phyloP scores from a whole-genome alignment of 2,888 invertebrate species.

The Drosophila peninsularis region DNA sequence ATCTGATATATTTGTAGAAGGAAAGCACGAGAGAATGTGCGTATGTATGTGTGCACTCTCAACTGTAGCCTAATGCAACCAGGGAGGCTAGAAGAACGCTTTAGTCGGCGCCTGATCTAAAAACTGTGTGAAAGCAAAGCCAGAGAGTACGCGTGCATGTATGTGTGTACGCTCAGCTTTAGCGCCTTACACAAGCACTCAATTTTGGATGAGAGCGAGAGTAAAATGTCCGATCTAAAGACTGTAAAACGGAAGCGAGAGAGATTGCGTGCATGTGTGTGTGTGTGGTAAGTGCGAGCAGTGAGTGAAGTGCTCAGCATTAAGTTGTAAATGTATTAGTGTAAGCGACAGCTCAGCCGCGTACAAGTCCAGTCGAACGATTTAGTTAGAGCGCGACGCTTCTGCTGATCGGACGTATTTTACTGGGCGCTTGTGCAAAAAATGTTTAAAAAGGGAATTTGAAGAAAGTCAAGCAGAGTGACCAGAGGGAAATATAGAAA shows the following conservation, averaged over 20 bases:
- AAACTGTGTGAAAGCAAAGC: too few relatives aligned
- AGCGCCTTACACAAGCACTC: too few relatives aligned
- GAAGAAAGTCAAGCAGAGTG: background rate
- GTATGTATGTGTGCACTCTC: background rate
- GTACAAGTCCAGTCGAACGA: background rate
- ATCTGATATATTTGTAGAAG: background rate
- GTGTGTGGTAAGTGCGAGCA: background rate
- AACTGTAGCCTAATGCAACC: too few relatives aligned
- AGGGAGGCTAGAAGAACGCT: too few relatives aligned
- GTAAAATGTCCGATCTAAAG: too few relatives aligned
- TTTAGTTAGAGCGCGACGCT: background rate
- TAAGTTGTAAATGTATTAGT: constrained; percentile 3
- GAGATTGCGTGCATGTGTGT: background rate
- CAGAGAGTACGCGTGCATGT: background rate
- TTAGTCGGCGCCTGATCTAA: too few relatives aligned
- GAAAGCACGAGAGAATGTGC: background rate
- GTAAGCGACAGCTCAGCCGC: background rate
- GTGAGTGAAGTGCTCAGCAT: too few relatives aligned
- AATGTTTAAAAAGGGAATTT: background rate
- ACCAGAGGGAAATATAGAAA: background rate
- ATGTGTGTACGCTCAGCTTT: background rate
- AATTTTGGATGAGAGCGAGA: too few relatives aligned
- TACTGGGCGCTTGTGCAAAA: background rate
- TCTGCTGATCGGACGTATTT: background rate
- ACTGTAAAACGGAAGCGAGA: background rate